phyloP scores from a whole-genome alignment of 2,113 vertebrate genomes.

The Scortum barcoo region DNA sequence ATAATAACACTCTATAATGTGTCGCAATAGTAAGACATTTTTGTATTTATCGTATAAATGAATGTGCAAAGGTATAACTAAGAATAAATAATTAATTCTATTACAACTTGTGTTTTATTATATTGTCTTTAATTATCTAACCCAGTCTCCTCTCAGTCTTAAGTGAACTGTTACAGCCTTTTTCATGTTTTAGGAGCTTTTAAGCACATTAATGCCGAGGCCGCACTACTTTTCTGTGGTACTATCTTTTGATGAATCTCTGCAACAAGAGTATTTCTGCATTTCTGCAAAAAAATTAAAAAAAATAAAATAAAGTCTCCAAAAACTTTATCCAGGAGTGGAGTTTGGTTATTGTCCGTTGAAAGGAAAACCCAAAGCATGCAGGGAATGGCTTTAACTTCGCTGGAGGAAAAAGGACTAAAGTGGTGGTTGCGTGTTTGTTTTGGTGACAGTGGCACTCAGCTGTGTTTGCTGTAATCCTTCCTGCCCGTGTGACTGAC shows the following conservation, averaged over 20 bases:
- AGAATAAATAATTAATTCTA: neutral
- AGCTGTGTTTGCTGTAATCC: conserved; percentile 49
- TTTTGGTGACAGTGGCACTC: conserved; percentile 47
- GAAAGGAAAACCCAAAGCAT: neutral
- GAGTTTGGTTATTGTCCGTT: conserved; percentile 8
- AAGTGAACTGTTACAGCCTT: neutral
- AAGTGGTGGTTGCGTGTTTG: conserved; percentile 49
- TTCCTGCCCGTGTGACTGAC: conserved; percentile 69
- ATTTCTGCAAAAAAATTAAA: conserved; percentile 3
- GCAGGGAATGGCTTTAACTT: neutral
- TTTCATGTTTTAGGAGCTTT: neutral
- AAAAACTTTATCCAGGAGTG: neutral
- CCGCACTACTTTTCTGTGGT: neutral
- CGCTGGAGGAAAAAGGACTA: neutral
- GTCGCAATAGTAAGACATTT: neutral
- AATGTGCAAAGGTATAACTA: neutral
- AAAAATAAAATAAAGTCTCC: too few relatives aligned
- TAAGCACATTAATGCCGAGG: neutral
- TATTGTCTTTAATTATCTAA: neutral
- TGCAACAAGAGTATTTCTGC: neutral
- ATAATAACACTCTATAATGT: neutral
- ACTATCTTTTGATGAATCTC: neutral
- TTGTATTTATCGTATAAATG: neutral
- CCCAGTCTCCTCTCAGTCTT: neutral
- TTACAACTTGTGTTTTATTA: neutral